Conservation (phyloP, 2,797 vertebrate species). For the Diceros bicornis region DNA sequence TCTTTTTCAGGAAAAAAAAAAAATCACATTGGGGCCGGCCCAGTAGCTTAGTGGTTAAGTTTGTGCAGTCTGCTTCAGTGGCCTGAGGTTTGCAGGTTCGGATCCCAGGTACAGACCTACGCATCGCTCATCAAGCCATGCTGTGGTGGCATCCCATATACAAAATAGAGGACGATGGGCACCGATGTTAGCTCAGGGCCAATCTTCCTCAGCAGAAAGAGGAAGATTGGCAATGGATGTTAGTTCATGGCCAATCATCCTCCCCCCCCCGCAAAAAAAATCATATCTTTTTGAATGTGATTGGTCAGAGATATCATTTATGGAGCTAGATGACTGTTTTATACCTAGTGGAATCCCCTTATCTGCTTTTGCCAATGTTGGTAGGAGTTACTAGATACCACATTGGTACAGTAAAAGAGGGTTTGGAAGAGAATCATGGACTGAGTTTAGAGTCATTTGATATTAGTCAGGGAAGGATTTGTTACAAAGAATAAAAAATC, state of each 20-base stretch:
- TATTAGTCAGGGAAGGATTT: background rate
- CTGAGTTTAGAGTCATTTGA: background rate
- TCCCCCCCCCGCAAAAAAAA: background rate
- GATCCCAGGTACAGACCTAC: too few species aligned
- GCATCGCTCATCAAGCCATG: too few species aligned
- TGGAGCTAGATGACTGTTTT: background rate
- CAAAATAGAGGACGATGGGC: too few species aligned
- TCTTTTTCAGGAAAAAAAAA: background rate
- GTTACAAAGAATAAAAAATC: background rate
- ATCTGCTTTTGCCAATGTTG: slow-evolving; percentile 26
- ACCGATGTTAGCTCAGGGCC: too few species aligned
- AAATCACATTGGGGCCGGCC: too few species aligned
- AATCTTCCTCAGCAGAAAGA: too few species aligned
- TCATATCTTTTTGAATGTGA: background rate
- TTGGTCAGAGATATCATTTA: slow-evolving; percentile 1
- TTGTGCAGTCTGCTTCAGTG: too few species aligned
- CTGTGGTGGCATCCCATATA: too few species aligned
- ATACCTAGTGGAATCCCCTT: background rate
- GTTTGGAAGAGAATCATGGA: background rate
- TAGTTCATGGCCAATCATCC: too few species aligned
- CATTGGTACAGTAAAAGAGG: background rate
- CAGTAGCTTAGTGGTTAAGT: too few species aligned
- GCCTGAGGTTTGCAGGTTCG: too few species aligned
- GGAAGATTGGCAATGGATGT: too few species aligned
- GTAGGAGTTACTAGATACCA: background rate